Evolutionary conservation across 30 jellyfish, hydroid and myxozoan species (phyloP).

Genomic region (Sanderia malayensis): DNA sequence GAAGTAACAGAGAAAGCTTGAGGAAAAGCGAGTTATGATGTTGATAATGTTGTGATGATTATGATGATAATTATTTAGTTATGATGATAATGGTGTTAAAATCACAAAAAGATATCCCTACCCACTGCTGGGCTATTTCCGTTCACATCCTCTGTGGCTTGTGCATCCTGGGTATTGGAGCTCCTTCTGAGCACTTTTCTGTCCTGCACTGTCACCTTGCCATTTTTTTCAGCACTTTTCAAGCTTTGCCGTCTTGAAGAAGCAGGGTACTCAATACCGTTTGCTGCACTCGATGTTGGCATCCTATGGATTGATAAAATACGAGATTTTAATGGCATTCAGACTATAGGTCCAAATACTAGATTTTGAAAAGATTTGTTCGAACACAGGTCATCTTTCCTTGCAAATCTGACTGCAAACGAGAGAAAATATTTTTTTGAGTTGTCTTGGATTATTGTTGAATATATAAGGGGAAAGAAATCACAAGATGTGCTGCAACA

Average conservation of each 20-base stretch:
- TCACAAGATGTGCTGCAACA: too few species aligned
- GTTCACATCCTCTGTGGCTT: background rate
- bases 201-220: constrained; percentile 14
- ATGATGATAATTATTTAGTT: background rate
- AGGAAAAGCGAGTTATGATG: background rate
- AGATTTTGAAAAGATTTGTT: too few species aligned
- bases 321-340: too few species aligned
- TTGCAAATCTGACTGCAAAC: too few species aligned
- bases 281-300: constrained; percentile 59
- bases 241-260: constrained; percentile 32
- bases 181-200: constrained; percentile 39
- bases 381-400: too few species aligned
- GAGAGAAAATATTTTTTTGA: too few species aligned
- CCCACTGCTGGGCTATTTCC: too few species aligned
- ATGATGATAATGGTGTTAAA: background rate
- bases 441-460: too few species aligned
- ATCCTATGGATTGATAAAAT: too few species aligned
- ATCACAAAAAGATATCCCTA: background rate
- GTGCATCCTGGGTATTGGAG: constrained; percentile 34
- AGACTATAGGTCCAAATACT: too few species aligned
- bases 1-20: too few species aligned
- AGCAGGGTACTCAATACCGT: constrained; percentile 22
- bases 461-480: too few species aligned
- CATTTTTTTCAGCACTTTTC: constrained; percentile 10
- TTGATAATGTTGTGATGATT: background rate